Percentiles rank a stretch among this genome's conserved stretches.
These are phyloP conservation scores for Pachypanchax playfairii DNA, from an alignment of 2,113 vertebrate species.

Conservation along the genomic window DNA sequence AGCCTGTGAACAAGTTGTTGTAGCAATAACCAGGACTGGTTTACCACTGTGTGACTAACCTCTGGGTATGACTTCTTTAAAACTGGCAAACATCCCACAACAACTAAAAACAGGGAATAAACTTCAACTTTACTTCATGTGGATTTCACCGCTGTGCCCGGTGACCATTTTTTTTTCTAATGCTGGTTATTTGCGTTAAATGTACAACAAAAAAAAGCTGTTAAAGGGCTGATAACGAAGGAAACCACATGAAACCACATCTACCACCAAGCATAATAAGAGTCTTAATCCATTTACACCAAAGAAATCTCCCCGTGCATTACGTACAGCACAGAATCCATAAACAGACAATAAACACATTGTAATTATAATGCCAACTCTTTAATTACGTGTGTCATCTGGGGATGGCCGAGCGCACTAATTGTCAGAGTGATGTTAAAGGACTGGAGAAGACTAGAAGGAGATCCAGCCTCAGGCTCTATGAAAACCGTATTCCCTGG, in stretches of 20 bases:
- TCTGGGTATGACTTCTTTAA: slow-evolving; percentile 98
- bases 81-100: slow-evolving; percentile 89
- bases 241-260: slow-evolving; percentile 58
- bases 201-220: slow-evolving; percentile 71
- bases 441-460: slow-evolving; percentile 46
- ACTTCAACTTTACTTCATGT: slow-evolving; percentile 99
- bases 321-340: slow-evolving; percentile 50
- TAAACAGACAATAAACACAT: slow-evolving; percentile 72
- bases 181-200: slow-evolving; percentile 84
- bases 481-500: slow-evolving; percentile 60
- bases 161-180: slow-evolving; percentile 91
- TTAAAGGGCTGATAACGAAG: slow-evolving; percentile 67
- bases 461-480: slow-evolving; percentile 59
- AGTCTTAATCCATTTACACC: slow-evolving; percentile 64
- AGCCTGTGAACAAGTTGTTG: slow-evolving; percentile 90
- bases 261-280: slow-evolving; percentile 57
- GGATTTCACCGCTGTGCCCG: slow-evolving; percentile 89
- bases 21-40: slow-evolving; percentile 87
- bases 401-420: slow-evolving; percentile 62
- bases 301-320: slow-evolving; percentile 54
- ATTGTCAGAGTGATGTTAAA: slow-evolving; percentile 68
- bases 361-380: slow-evolving; percentile 72
- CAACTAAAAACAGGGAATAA: slow-evolving; percentile 93
- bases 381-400: slow-evolving; percentile 70
- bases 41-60: slow-evolving; percentile 91